A percentile compares a stretch with the other conserved stretches of the same genome.
Conservation (phyloP, 2,797 vertebrate species). For the Alfaro cultratus region DNA sequence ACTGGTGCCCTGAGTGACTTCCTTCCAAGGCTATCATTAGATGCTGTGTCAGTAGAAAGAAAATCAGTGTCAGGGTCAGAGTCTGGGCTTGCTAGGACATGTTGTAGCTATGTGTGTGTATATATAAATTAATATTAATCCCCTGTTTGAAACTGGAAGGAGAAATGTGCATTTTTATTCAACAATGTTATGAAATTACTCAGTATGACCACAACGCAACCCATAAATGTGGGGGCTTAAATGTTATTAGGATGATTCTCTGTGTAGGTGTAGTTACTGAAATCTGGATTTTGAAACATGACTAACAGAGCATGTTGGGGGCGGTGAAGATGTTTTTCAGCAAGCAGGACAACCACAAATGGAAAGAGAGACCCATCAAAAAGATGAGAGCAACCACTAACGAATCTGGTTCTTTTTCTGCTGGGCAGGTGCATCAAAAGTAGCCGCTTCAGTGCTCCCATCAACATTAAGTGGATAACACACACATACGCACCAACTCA, state of each 20-base stretch:
- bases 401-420: conserved; percentile 46
- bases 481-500: conserved; percentile 6
- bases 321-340: conserved; percentile 12
- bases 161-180: background rate
- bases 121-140: conserved; percentile 10
- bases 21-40: conserved; percentile 68
- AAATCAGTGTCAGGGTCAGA: conserved; percentile 51
- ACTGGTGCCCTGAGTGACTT: conserved; percentile 52
- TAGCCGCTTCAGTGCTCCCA: conserved; percentile 45
- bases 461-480: conserved; percentile 26
- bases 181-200: conserved; percentile 3
- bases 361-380: conserved; percentile 3
- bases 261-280: conserved; percentile 14
- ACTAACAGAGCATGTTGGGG: background rate
- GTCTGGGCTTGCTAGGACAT: conserved; percentile 64
- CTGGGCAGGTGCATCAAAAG: conserved; percentile 62
- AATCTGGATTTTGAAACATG: conserved; percentile 23
- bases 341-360: conserved; percentile 13
- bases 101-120: conserved; percentile 25
- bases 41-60: conserved; percentile 41
- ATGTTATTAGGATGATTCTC: conserved; percentile 19
- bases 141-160: conserved; percentile 6
- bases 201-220: background rate
- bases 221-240: background rate
- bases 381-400: conserved; percentile 11